Conservation (phyloP, 1,140 invertebrate species). For the Drosophila pectinifera region DNA sequence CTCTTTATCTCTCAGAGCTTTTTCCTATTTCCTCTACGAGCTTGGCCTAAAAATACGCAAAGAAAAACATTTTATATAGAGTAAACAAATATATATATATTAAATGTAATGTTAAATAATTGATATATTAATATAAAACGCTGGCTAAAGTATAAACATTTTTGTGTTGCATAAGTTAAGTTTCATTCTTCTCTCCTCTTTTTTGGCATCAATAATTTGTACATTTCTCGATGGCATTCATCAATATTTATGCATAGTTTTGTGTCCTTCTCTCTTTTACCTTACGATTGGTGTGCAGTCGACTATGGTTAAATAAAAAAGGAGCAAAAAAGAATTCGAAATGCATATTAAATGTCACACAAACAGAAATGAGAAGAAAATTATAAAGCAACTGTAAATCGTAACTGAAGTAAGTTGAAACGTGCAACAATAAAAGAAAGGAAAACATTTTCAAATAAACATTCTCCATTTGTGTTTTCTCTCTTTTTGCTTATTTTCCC, state of each 20-base stretch:
- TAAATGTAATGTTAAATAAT: conserved; percentile 68
- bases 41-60: conserved; percentile 64
- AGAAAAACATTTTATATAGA: conserved; percentile 30
- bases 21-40: conserved; percentile 73
- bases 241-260: conserved; percentile 55
- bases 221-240: conserved; percentile 42
- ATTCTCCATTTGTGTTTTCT: conserved; percentile 25
- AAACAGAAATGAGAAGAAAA: conserved; percentile 40
- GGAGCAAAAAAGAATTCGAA: conserved; percentile 13
- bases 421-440: conserved; percentile 73
- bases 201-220: conserved; percentile 48
- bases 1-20: conserved; percentile 53
- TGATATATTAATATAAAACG: conserved; percentile 54
- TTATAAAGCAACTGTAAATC: conserved; percentile 51
- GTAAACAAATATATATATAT: conserved; percentile 48
- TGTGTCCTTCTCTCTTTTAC: conserved; percentile 28
- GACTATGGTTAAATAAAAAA: conserved; percentile 36
- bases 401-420: conserved; percentile 74
- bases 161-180: conserved; percentile 45
- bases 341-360: conserved; percentile 58
- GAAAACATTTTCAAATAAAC: conserved; percentile 72
- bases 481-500: neutral
- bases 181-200: conserved; percentile 20
- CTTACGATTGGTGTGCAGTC: conserved; percentile 46
- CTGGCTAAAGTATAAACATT: conserved; percentile 45